Conservation (phyloP, 2,888 invertebrate species). For the Agriopis leucophaearia region DNA sequence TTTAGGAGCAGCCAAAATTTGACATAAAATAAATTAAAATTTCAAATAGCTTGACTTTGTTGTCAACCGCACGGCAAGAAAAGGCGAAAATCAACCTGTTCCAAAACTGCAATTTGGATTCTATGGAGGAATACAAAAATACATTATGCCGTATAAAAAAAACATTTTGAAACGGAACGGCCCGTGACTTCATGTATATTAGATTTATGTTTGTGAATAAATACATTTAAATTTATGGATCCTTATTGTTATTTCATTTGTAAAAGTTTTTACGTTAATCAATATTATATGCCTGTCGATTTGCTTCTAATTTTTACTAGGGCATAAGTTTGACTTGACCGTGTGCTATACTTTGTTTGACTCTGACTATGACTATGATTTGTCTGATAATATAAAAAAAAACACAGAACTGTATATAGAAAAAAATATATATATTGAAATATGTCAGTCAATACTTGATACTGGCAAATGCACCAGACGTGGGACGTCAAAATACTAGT, state of each 20-base stretch:
- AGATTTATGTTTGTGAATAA: constrained; percentile 27
- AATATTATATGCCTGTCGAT: not conserved
- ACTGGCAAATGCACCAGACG: no score
- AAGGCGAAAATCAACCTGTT: constrained; percentile 72
- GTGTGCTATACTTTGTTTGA: no score
- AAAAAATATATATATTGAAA: no score
- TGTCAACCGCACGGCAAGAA: constrained; percentile 68
- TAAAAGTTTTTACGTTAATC: not conserved
- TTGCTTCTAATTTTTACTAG: not conserved
- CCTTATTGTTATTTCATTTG: constrained; percentile 17
- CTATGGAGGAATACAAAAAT: constrained; percentile 55
- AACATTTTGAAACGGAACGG: constrained; percentile 44
- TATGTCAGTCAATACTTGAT: no score
- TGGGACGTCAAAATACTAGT: no score
- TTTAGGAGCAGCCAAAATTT: constrained; percentile 74
- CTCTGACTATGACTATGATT: no score
- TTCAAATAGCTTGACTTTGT: constrained; percentile 77
- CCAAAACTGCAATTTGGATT: constrained; percentile 63
- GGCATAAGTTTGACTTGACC: no score
- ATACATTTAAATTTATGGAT: constrained; percentile 27
- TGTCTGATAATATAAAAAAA: no score
- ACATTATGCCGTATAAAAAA: constrained; percentile 50
- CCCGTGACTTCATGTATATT: constrained; percentile 42
- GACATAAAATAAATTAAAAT: constrained; percentile 79
- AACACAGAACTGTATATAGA: no score